Conservation (phyloP, 1,140 invertebrate genomes). For the Proctacanthus coquilletti region DNA sequence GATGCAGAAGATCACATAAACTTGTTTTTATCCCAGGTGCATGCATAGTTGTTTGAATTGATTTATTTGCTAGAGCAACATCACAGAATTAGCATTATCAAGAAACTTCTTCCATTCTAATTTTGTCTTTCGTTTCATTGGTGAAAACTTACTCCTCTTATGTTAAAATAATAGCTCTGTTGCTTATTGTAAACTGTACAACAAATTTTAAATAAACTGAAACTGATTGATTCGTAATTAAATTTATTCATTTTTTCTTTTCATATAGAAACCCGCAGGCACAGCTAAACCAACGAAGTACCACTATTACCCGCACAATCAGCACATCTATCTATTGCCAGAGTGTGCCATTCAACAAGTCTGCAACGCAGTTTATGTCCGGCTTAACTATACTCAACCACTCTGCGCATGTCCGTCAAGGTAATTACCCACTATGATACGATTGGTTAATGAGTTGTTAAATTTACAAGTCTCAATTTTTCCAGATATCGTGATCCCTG, state of each 20-base stretch:
- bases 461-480: background rate
- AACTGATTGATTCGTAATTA: background rate
- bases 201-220: background rate
- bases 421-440: too few species aligned
- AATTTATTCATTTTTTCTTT: conserved; percentile 10
- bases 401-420: conserved; percentile 75
- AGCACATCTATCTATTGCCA: conserved; percentile 76
- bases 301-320: conserved; percentile 87
- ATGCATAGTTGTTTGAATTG: too few species aligned
- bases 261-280: conserved; percentile 53
- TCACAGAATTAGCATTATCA: too few species aligned
- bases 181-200: background rate
- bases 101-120: too few species aligned
- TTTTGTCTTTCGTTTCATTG: too few species aligned
- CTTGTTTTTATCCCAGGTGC: too few species aligned
- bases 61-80: too few species aligned
- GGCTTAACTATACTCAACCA: conserved; percentile 82
- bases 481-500: conserved; percentile 65
- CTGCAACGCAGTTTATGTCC: conserved; percentile 82
- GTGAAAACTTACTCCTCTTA: too few species aligned
- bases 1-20: too few species aligned
- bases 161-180: too few species aligned
- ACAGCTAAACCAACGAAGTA: conserved; percentile 78
- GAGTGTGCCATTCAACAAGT: conserved; percentile 87
- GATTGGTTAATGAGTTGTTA: too few species aligned